Evolutionary conservation across 1,140 invertebrate genomes (phyloP), one percentile per base, ranked within the genome.

Genomic region (Euborellia annulipes): DNA sequence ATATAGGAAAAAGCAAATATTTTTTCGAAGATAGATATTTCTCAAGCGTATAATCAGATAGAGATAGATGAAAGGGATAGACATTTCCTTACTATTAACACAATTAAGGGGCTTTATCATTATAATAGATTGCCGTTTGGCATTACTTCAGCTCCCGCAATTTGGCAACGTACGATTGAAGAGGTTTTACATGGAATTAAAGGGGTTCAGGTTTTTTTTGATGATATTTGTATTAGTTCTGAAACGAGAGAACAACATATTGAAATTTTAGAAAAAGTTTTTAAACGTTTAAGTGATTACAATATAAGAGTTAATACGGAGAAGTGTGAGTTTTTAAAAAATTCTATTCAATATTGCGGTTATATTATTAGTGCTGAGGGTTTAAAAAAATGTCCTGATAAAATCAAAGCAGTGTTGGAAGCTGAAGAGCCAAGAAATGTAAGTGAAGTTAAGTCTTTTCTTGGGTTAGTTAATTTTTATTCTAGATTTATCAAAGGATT

Each of bases 401-500:
- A 60, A 41, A 46, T 59, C 7, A 46, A 61, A 34, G 59, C 63
- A 3, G 62, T 68, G 36, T 20, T 41, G 17, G 52, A 62, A 2
- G 60, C 57, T 20, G 59, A 62, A 2, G 34, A 22, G 17, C 66
- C 64, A 20, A 46, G 44, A 34, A 66, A 61, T 43, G 49, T 56
- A 13, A 51, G 52, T 16, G 46, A 63, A 41, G 38, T 65, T 37
- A 52, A 60, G 44, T 52, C 58, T 7, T 67, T 64, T 49, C 41
- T 67, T 1, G 62, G 58, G 3, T 44, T 64, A 14, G 52, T 59
- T 11, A 62, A 60, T 44, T 63, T 62, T 45, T 64, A 62, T 45
- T n/a, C n/a, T 50, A 58, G 16, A 30, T 62, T 64, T 44, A 41
- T 65, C 27, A 46, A 44, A 53, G 27, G 61, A 46, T 56, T 55